Evolutionary conservation across 2,888 invertebrate species (phyloP).

Genomic region (Dolichopus griseipennis): DNA sequence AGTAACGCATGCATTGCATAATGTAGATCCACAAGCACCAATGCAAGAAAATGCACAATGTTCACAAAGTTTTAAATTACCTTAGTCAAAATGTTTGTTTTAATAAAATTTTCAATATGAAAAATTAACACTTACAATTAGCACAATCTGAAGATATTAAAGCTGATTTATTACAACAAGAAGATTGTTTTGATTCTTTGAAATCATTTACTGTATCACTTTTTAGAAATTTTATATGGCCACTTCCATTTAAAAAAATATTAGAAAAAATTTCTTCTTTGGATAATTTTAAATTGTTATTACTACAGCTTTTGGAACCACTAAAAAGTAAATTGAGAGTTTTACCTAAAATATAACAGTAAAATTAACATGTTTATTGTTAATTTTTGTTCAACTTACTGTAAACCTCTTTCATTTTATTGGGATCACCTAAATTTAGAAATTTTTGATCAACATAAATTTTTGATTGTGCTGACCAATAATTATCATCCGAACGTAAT

Average conservation of each 20-base stretch:
- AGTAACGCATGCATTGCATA: slow-evolving; percentile 24
- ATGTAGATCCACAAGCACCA: slow-evolving; percentile 20
- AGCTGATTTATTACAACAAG: slow-evolving; percentile 24
- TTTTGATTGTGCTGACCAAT: not conserved
- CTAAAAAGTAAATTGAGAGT: not conserved
- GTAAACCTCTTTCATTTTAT: not conserved
- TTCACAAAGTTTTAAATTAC: slow-evolving; percentile 25
- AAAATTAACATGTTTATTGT: not conserved
- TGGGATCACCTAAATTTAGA: not conserved
- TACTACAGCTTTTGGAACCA: not conserved
- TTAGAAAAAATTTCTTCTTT: not conserved
- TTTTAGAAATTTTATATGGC: not conserved
- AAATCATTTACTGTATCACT: slow-evolving; percentile 18
- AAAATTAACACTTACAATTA: slow-evolving; percentile 20
- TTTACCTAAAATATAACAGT: not conserved
- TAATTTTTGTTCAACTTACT: not conserved
- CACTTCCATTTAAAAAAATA: not conserved
- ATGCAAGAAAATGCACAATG: slow-evolving; percentile 25
- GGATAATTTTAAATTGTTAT: not conserved
- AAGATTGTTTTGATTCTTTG: slow-evolving; percentile 20
- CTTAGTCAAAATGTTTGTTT: not conserved
- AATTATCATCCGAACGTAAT: not conserved
- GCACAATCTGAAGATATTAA: slow-evolving; percentile 23
- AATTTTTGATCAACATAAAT: not conserved
- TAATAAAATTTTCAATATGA: too few species aligned